These are phyloP conservation scores for Oplegnathus fasciatus DNA, from an alignment of 2,113 vertebrate species.

Conservation along the genomic window DNA sequence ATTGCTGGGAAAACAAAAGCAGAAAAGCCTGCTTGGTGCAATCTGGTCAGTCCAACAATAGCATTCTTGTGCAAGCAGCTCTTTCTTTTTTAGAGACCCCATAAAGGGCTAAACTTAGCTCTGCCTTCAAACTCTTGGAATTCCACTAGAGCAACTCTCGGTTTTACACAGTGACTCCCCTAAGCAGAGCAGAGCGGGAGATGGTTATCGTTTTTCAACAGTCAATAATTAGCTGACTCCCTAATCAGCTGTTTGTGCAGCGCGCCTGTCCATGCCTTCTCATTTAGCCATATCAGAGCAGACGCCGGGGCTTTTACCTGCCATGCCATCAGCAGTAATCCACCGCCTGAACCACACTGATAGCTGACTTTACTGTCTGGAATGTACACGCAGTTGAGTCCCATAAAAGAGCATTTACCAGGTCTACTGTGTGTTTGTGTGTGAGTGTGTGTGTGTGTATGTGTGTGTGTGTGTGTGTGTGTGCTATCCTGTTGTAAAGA, in stretches of 20 bases:
- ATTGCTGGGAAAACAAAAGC: constrained; percentile 25
- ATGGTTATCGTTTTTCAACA: constrained; percentile 69
- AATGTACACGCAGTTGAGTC: constrained; percentile 39
- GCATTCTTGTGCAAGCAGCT: constrained; percentile 49
- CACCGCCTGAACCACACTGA: constrained; percentile 24
- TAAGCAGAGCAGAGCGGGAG: constrained; percentile 41
- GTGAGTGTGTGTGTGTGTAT: constrained; percentile 19
- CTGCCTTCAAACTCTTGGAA: constrained; percentile 57
- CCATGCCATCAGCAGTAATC: constrained; percentile 45
- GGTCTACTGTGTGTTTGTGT: constrained; percentile 2
- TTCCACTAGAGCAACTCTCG: constrained; percentile 57
- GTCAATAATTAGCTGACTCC: constrained; percentile 78
- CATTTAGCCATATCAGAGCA: constrained; percentile 57
- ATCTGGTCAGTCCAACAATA: constrained; percentile 45
- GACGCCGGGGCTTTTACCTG: constrained; percentile 59
- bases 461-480: constrained; percentile 25
- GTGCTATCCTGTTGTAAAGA: constrained; percentile 59
- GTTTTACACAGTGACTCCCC: constrained; percentile 52
- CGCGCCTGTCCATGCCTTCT: constrained; percentile 58
- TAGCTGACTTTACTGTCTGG: constrained; percentile 38
- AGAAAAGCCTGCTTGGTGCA: constrained; percentile 27
- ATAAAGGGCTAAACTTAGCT: constrained; percentile 61
- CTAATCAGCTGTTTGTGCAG: constrained; percentile 77
- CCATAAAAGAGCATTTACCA: constrained; percentile 39
- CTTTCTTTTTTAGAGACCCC: constrained; percentile 45